Base-by-base conservation (phyloP, 2,797 vertebrate genomes). In the Sciurus carolinensis region DNA sequence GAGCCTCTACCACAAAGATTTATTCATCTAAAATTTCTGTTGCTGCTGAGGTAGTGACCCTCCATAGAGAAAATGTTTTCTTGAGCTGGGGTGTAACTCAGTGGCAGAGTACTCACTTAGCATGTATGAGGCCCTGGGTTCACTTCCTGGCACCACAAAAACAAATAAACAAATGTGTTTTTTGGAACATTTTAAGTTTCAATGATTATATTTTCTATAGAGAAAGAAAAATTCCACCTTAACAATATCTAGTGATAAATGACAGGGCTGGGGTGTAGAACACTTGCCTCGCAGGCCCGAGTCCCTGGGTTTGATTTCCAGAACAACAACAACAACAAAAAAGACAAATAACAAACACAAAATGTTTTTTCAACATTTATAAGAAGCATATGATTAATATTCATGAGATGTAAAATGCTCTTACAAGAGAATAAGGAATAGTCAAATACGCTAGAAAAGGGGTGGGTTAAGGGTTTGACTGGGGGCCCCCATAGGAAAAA, bases 381-480 rank as follows among this genome's bases (percentile, higher is more conserved):
- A 82, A 57, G 50, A 79, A 72, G 22, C 5, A 66, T 13, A 42
- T 42, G 33, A 69, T 77, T 87, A 52, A 83, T 69, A 87, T 76
- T 73, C 85, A 54, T 30, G 57, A 94, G 50, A 18, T 79, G 20
- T 57, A 69, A 87, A 90, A 10, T 24, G 4, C 33, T 90, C 44
- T 86, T 57, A 11, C 26, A 47, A 52, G 73, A 84, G 47, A 92
- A 79, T 36, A 83, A 76, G 54, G 79, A 73, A 91, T 87, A 85
- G 3, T 11, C 89, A 93, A 36, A 66, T 76, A 6, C 22, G 81
- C 39, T 18, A 22, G 73, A 76, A 18, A 36, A 42, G 81, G n/a
- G 54, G 36, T 17, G 17, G 4, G 36, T 33, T 77, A 59, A 93
- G 42, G 75, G n/a, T 82, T 36, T 36, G 62, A 39, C 13, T 9